Evolutionary conservation across 2,113 vertebrate genomes (phyloP), one percentile per base, ranked within the genome.

Genomic region (Nothoprocta pentlandii): DNA sequence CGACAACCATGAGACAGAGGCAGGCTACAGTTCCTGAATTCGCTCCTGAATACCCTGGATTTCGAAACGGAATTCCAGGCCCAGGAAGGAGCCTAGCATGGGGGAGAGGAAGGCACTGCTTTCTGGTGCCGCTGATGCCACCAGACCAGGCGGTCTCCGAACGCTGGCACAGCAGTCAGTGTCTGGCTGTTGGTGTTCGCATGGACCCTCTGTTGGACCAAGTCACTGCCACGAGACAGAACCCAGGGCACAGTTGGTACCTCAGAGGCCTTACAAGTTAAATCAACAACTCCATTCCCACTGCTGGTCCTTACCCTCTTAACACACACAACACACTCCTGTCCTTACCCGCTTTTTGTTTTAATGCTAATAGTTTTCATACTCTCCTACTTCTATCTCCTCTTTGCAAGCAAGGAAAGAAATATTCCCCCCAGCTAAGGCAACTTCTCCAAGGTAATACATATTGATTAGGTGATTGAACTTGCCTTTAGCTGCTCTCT

Each of bases 121-220:
- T 73, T 22, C 39, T 53, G 59, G 34, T 49, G 39, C 44, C 58
- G 20, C 36, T 8, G 1, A 30, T 21, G 59, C 54, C 54, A 30
- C 26, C 9, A 8, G 32, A 1, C 32, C 4, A 2, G 34, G 25
- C 54, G 69, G 46, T 22, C 53, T 36, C 64, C 54, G 1, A 25
- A n/a, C 63, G 34, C n/a, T 16, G 2, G 44, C 22, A 15, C 11
- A 41, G 42, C n/a, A 9, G 6, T 2, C 7, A 2, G 44, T n/a
- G 30, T 42, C 49, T 2, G 7, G 0, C 2, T 16, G 26, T 30
- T 53, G 23, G 26, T 42, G 5, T 1, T 0, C 10, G 61, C 36
- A 19, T 56, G 41, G 42, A 54, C 0, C 0, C 28, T 0, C 0
- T n/a, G 68, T 79, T 46, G 42, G 82, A 85, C 81, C 66, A 41